Percentiles rank a stretch among this genome's conserved stretches.
Conservation (phyloP, 1,140 invertebrate species). For the Pteromalus puparum region DNA sequence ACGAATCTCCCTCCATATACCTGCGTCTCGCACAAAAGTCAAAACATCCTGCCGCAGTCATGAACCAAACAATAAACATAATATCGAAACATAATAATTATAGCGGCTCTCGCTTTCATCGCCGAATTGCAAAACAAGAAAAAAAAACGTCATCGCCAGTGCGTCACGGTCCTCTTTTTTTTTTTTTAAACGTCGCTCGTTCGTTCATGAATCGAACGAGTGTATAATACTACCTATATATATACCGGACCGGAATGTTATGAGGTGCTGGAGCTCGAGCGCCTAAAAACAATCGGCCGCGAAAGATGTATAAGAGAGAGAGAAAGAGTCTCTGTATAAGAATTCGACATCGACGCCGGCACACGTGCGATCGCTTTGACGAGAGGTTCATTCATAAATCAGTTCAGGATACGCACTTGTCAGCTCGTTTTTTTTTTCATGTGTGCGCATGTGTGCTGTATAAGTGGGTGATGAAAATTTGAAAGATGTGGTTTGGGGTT, state of each 20-base stretch:
- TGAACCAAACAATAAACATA: constrained; percentile 20
- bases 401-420: background rate
- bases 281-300: constrained; percentile 39
- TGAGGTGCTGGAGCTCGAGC: background rate
- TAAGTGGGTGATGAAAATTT: too few species aligned
- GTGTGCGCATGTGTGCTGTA: too few species aligned
- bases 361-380: background rate
- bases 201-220: constrained; percentile 25
- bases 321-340: background rate
- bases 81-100: constrained; percentile 20
- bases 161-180: constrained; percentile 25
- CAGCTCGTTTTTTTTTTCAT: background rate
- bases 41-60: background rate
- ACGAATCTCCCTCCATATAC: background rate
- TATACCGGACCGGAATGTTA: background rate
- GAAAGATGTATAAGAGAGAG: background rate
- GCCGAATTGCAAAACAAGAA: constrained; percentile 28
- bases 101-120: constrained; percentile 31
- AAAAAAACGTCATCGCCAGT: background rate
- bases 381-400: constrained; percentile 32
- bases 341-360: constrained; percentile 2
- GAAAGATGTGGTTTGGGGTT: too few species aligned
- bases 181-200: constrained; percentile 7
- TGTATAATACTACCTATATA: background rate
- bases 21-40: constrained; percentile 1